phyloP scores from a whole-genome alignment of 2,797 vertebrate species.

The Podarcis siculus region DNA sequence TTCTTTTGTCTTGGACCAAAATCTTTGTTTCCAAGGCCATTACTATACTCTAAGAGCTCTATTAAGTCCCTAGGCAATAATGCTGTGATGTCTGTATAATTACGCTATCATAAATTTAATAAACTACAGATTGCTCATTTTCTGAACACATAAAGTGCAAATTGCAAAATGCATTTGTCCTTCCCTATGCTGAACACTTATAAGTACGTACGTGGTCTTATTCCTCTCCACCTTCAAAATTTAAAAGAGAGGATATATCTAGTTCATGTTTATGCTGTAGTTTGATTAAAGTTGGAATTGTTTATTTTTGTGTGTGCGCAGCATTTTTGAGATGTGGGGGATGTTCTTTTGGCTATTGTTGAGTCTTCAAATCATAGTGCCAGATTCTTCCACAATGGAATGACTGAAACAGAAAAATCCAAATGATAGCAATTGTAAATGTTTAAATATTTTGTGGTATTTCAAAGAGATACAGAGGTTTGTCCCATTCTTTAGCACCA shows the following conservation, averaged over 20 bases:
- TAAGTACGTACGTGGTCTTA: neutral
- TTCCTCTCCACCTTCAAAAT: neutral
- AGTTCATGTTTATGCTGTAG: neutral
- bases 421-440: neutral
- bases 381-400: neutral
- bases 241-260: neutral
- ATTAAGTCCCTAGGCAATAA: conserved; percentile 4
- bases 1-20: neutral
- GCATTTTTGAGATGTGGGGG: neutral
- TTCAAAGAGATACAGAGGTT: neutral
- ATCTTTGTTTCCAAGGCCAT: conserved; percentile 3
- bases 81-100: conserved; percentile 16
- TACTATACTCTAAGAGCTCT: conserved; percentile 8
- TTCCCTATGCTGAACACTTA: neutral
- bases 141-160: conserved; percentile 20
- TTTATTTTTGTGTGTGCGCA: neutral
- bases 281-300: neutral
- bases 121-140: conserved; percentile 20
- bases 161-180: conserved; percentile 8
- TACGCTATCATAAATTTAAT: conserved; percentile 29
- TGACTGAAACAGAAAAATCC: neutral
- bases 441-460: neutral
- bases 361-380: neutral
- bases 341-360: neutral
- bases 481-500: neutral